Evolutionary conservation across 2,113 vertebrate genomes (phyloP), one percentile per base, ranked within the genome.

Genomic region (Genyomyrus donnyi): DNA sequence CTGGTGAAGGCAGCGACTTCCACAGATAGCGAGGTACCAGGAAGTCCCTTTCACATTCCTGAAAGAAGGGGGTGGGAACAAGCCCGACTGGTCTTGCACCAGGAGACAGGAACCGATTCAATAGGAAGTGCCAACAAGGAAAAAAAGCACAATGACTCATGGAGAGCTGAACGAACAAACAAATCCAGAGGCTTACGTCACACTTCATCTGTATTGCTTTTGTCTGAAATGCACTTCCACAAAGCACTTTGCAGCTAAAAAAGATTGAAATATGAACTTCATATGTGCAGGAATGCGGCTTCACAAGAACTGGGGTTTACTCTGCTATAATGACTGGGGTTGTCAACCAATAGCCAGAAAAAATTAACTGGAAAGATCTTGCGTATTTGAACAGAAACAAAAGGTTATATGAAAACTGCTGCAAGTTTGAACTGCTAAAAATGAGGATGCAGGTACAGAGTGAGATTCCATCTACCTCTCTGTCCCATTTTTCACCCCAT

Each of bases 31-130:
- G 13, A 85, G 52, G 10, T 19, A 89, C 80, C 77, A 89, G 89
- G 89, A 89, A 89, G 89, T 89, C 50, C 49, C 17, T 5, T 2
- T 31, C n/a, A 39, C 70, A 80, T 89, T 89, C 88, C 88, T 83
- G 88, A 83, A 19, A 39, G 10, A 50, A 39, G 4, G 62, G 88
- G 88, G 88, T 56, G 74, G 88, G 70, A 35, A 53, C 88, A 89
- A 21, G 8, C 27, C 48, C 15, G 31, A 77, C 88, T 89, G 88
- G 88, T 77, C 77, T 50, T 50, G 45, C 13, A 80, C 88, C 46
- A 77, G 48, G 49, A 52, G 17, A 7, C 17, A 53, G 27, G 21
- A 80, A 56, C 10, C n/a, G 50, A 87, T n/a, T 52, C 48, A 50
- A 17, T 53, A 31, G 8, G 49, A 53, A 87, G 85, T 19, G 85